phyloP scores from a whole-genome alignment of 2,888 invertebrate genomes.

The Petrolisthes cinctipes region DNA sequence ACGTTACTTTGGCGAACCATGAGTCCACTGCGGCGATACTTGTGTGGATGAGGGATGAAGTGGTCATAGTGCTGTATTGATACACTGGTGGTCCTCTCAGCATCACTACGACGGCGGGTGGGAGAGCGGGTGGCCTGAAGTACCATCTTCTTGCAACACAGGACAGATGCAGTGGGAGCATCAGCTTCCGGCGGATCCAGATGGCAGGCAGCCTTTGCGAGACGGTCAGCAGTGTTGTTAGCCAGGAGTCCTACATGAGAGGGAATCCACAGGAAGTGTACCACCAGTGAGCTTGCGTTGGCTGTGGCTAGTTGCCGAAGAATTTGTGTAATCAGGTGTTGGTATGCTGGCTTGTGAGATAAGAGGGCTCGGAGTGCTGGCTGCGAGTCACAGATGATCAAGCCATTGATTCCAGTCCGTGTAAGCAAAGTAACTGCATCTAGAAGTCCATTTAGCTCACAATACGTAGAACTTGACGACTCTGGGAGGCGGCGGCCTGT shows the following conservation, averaged over 20 bases:
- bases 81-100: neutral
- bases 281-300: neutral
- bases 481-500: neutral
- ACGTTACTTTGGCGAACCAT: slow-evolving; percentile 23
- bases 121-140: neutral
- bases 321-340: neutral
- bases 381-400: slow-evolving; percentile 20
- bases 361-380: neutral
- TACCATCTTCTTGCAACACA: slow-evolving; percentile 13
- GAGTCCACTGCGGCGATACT: slow-evolving; percentile 11
- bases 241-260: slow-evolving; percentile 15
- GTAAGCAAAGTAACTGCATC: slow-evolving; percentile 3
- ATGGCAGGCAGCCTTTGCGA: slow-evolving; percentile 4
- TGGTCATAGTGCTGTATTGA: slow-evolving; percentile 14
- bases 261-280: slow-evolving; percentile 19
- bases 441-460: slow-evolving; percentile 9
- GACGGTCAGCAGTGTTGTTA: slow-evolving; percentile 7
- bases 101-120: slow-evolving; percentile 9
- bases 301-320: slow-evolving; percentile 4
- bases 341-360: neutral
- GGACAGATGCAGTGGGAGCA: slow-evolving; percentile 15
- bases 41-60: neutral
- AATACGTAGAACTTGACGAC: slow-evolving; percentile 12
- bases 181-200: neutral
- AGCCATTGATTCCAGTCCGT: neutral